These are phyloP conservation scores for Papilio elwesi DNA, from an alignment of 2,888 invertebrate species.

Conservation along the genomic window DNA sequence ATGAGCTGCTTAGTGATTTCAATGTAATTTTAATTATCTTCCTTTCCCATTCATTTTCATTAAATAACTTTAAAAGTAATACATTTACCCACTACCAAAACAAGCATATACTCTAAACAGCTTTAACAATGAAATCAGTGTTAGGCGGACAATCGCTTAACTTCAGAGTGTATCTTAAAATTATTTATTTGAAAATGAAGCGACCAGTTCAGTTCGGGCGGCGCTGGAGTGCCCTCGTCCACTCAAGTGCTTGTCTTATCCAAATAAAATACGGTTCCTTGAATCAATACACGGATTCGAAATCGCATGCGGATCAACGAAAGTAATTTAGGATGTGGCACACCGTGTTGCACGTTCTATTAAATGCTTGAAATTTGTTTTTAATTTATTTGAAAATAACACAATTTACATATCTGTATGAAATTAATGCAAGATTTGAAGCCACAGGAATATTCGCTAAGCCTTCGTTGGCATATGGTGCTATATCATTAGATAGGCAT, in stretches of 20 bases:
- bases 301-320: slow-evolving; percentile 36
- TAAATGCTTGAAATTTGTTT: too few species aligned
- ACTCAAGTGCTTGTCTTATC: slow-evolving; percentile 47
- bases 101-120: slow-evolving; percentile 9
- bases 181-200: slow-evolving; percentile 67
- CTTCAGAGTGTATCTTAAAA: slow-evolving; percentile 54
- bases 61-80: not conserved
- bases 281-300: slow-evolving; percentile 55
- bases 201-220: slow-evolving; percentile 55
- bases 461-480: too few species aligned
- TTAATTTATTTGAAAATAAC: too few species aligned
- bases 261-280: slow-evolving; percentile 52
- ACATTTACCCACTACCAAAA: slow-evolving; percentile 17
- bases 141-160: slow-evolving; percentile 44
- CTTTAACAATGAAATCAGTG: slow-evolving; percentile 36
- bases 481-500: too few species aligned
- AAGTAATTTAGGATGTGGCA: slow-evolving; percentile 13
- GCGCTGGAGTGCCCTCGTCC: slow-evolving; percentile 49
- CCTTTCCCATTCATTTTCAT: too few species aligned
- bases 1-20: too few species aligned
- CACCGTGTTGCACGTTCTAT: not conserved
- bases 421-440: too few species aligned
- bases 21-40: too few species aligned
- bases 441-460: too few species aligned
- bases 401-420: too few species aligned